These are phyloP conservation scores for Scaptomyza parva DNA, from an alignment of 2,888 invertebrate genomes.

Conservation along the genomic window DNA sequence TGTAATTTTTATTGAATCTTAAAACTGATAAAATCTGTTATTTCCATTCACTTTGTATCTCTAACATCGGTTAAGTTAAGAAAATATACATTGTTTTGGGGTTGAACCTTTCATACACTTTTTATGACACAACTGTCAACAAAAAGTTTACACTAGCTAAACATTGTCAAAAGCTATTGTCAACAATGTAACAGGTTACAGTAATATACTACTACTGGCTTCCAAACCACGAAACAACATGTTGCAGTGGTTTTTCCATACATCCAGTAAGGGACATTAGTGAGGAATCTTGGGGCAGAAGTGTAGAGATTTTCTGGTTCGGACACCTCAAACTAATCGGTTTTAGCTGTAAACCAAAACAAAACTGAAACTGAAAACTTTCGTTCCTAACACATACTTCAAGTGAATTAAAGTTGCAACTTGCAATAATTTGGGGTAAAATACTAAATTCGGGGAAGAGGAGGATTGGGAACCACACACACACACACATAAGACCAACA, in stretches of 20 bases:
- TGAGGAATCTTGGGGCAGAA: not conserved
- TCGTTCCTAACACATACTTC: conserved; percentile 9
- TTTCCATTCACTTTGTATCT: no score
- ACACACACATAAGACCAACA: not conserved
- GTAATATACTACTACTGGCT: not conserved
- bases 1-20: no score
- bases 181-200: not conserved
- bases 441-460: not conserved
- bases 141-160: no score
- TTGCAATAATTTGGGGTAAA: conserved; percentile 6
- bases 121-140: no score
- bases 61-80: no score
- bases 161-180: no score
- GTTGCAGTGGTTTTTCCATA: not conserved
- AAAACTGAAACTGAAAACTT: conserved; percentile 11
- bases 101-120: no score
- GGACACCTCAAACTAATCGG: conserved; percentile 19
- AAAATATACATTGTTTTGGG: no score
- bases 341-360: conserved; percentile 12
- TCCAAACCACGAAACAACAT: not conserved
- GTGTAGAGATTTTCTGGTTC: not conserved
- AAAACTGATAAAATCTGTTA: no score
- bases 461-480: no score
- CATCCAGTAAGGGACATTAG: not conserved
- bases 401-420: conserved; percentile 31